Evolutionary conservation across 2,797 vertebrate species (phyloP).

Genomic region (Takifugu ocellatus): DNA sequence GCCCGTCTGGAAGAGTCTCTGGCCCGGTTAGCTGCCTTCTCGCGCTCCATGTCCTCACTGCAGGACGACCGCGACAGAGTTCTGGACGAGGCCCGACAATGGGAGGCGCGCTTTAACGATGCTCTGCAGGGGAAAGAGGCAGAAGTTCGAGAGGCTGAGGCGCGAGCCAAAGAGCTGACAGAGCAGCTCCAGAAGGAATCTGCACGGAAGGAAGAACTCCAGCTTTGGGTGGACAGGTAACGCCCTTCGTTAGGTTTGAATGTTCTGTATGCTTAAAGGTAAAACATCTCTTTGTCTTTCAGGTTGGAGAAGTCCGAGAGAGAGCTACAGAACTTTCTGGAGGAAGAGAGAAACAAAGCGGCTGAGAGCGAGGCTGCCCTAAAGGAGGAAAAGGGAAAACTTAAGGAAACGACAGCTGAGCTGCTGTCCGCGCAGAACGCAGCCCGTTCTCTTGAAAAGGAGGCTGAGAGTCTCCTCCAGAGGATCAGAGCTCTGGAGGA

Average conservation of each 20-base stretch:
- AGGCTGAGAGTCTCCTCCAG: conserved; percentile 72
- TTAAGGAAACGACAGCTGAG: conserved; percentile 65
- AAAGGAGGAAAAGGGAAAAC: conserved; percentile 72
- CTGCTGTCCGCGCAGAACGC: conserved; percentile 63
- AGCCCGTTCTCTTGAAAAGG: conserved; percentile 66
- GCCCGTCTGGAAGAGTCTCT: conserved; percentile 84
- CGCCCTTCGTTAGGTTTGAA: background rate
- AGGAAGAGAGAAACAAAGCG: conserved; percentile 71
- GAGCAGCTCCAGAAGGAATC: conserved; percentile 80
- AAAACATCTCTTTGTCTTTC: conserved; percentile 7
- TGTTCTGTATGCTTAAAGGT: background rate
- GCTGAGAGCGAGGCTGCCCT: conserved; percentile 67
- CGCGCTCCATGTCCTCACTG: conserved; percentile 94
- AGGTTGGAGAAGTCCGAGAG: conserved; percentile 81
- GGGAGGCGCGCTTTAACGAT: conserved; percentile 88
- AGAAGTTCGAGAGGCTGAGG: conserved; percentile 82
- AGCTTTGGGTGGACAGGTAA: conserved; percentile 72
- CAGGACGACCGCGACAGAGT: conserved; percentile 95
- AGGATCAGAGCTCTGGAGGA: conserved; percentile 76
- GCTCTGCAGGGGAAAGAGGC: conserved; percentile 88
- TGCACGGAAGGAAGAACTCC: conserved; percentile 77
- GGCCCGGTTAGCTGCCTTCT: conserved; percentile 90
- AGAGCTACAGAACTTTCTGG: conserved; percentile 71
- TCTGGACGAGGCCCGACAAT: conserved; percentile 87
- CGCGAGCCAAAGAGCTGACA: conserved; percentile 72